Evolutionary conservation across 92 coral and sea anemone genomes (phyloP).

Genomic region (Chrysogorgia sp.): DNA sequence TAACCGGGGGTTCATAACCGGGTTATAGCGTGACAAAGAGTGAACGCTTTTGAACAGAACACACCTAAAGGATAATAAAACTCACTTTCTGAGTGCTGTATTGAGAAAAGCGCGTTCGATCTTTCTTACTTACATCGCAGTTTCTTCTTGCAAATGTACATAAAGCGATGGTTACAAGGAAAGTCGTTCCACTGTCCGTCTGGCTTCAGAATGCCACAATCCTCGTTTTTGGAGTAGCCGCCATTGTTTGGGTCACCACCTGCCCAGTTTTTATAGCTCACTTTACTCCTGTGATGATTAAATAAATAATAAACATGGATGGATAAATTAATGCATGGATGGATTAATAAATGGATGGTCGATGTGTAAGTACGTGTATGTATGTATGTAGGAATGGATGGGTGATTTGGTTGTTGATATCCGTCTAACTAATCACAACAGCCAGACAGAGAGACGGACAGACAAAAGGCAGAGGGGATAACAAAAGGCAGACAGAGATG

Average conservation of each 20-base stretch:
- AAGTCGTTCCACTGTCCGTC: conserved; percentile 95
- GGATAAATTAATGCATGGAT: too few species aligned
- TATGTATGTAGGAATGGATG: background rate
- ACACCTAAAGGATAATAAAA: background rate
- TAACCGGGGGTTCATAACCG: too few species aligned
- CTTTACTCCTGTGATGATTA: conserved; percentile 62
- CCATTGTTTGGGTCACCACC: conserved; percentile 95
- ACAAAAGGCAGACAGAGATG: background rate
- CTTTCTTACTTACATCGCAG: background rate
- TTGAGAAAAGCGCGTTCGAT: background rate
- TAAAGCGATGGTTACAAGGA: conserved; percentile 81
- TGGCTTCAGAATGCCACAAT: conserved; percentile 88
- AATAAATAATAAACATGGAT: too few species aligned
- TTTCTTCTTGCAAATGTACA: conserved; percentile 75
- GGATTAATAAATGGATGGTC: too few species aligned
- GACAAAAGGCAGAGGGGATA: background rate
- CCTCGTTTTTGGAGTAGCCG: conserved; percentile 66
- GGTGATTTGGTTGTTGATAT: background rate
- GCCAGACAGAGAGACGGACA: background rate
- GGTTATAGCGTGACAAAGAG: too few species aligned
- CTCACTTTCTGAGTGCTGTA: background rate
- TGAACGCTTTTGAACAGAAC: background rate
- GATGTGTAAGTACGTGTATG: background rate
- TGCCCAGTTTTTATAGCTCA: conserved; percentile 82
- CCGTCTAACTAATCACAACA: background rate